These are phyloP conservation scores for Margaritifera margaritifera DNA, from an alignment of 2,888 invertebrate species.

Conservation along the genomic window DNA sequence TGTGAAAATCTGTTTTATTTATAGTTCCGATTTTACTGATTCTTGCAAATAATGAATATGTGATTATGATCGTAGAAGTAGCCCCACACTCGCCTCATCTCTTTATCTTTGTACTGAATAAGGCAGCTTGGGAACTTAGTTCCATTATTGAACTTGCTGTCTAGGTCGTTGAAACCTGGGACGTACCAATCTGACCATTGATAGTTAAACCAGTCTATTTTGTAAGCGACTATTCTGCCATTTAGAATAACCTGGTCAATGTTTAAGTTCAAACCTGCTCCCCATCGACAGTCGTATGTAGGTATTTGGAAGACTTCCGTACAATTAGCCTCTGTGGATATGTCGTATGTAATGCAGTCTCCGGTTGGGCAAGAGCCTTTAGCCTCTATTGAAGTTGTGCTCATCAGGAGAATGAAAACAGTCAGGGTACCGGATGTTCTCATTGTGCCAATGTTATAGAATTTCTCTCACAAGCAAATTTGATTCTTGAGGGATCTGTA, in stretches of 20 bases:
- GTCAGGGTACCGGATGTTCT: no score
- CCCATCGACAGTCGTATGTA: constrained; percentile 19
- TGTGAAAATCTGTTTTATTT: no score
- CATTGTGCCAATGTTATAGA: no score
- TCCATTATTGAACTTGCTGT: constrained; percentile 7
- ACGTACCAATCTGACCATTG: constrained; percentile 22
- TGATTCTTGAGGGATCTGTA: no score
- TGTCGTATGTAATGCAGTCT: no score
- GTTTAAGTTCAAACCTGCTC: constrained; percentile 13
- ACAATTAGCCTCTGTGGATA: no score
- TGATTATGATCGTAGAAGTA: constrained; percentile 31
- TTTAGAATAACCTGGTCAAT: constrained; percentile 1
- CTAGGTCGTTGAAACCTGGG: constrained; percentile 24
- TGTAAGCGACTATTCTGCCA: constrained; percentile 22
- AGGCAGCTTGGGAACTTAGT: not conserved
- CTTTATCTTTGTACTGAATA: constrained; percentile 1
- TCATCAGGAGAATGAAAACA: no score
- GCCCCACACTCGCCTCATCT: constrained; percentile 16
- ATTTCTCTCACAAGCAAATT: no score
- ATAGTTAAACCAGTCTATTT: constrained; percentile 19
- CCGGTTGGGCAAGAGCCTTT: no score
- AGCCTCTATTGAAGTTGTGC: no score
- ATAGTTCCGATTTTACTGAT: no score
- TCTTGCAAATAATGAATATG: not conserved
- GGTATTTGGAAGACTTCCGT: no score